phyloP scores from a whole-genome alignment of 2,113 vertebrate species.

The Eudorcas thomsonii region DNA sequence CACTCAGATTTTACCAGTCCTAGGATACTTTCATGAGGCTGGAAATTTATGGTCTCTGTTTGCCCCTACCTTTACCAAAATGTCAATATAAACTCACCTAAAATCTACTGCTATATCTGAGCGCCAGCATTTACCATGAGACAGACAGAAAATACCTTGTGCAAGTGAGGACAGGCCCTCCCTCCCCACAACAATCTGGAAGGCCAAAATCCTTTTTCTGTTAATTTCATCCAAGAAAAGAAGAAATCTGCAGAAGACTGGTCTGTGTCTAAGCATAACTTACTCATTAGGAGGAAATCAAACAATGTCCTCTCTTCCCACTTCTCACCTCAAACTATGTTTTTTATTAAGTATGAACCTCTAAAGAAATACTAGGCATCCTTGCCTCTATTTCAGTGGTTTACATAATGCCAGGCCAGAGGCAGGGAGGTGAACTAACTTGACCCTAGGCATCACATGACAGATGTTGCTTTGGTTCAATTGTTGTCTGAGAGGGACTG shows the following conservation, averaged over 20 bases:
- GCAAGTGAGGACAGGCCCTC: neutral
- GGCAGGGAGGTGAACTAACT: slow-evolving; percentile 56
- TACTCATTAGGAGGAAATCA: neutral
- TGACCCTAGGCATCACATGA: slow-evolving; percentile 58
- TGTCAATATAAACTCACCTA: neutral
- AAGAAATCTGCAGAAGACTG: neutral
- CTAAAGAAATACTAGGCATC: neutral
- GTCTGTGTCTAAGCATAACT: neutral
- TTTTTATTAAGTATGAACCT: slow-evolving; percentile 19
- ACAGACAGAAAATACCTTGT: neutral
- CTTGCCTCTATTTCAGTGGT: slow-evolving; percentile 7
- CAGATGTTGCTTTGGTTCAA: slow-evolving; percentile 53
- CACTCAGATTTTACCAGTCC: neutral
- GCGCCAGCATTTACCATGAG: neutral
- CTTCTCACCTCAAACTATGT: slow-evolving; percentile 9
- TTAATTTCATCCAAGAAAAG: neutral
- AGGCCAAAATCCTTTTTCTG: neutral
- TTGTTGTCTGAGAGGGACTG: slow-evolving; percentile 67
- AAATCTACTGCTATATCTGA: neutral
- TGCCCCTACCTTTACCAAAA: neutral
- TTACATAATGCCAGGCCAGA: slow-evolving; percentile 23
- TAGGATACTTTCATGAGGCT: neutral
- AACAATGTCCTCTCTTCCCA: neutral
- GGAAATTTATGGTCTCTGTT: neutral
- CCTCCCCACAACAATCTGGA: neutral